These are phyloP conservation scores for Nezara viridula DNA, from an alignment of 2,888 invertebrate genomes.

Conservation along the genomic window DNA sequence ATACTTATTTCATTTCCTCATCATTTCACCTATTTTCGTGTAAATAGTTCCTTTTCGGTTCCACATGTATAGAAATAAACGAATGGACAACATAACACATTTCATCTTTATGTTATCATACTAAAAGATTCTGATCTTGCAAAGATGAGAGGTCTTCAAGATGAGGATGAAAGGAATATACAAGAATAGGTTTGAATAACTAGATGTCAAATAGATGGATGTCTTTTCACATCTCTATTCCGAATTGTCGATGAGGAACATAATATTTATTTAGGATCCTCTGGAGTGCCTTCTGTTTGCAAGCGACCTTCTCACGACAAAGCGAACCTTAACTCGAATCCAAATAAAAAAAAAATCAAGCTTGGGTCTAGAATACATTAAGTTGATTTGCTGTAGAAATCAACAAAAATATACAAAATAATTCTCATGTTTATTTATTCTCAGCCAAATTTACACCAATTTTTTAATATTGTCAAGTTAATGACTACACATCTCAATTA, in stretches of 20 bases:
- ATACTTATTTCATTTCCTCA: too few relatives aligned
- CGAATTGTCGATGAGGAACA: background rate
- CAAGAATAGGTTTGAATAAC: background rate
- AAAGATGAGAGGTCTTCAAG: background rate
- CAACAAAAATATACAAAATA: too few relatives aligned
- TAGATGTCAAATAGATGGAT: background rate
- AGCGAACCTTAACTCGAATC: background rate
- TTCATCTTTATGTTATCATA: background rate
- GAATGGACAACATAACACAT: background rate
- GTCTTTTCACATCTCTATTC: background rate
- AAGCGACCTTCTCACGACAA: background rate
- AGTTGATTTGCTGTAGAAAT: too few relatives aligned
- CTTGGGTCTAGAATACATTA: too few relatives aligned
- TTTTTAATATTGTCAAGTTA: too few relatives aligned
- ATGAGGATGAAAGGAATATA: background rate
- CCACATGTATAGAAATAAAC: too few relatives aligned
- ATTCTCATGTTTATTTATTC: too few relatives aligned
- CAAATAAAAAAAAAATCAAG: background rate
- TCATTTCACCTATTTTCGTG: too few relatives aligned
- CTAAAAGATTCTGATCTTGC: background rate
- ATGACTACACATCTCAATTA: too few relatives aligned
- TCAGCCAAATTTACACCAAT: too few relatives aligned
- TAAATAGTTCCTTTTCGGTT: too few relatives aligned
- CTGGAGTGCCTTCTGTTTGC: background rate
- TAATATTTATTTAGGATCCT: background rate